Base-by-base conservation (phyloP, 2,113 vertebrate species). In the Naja naja region DNA sequence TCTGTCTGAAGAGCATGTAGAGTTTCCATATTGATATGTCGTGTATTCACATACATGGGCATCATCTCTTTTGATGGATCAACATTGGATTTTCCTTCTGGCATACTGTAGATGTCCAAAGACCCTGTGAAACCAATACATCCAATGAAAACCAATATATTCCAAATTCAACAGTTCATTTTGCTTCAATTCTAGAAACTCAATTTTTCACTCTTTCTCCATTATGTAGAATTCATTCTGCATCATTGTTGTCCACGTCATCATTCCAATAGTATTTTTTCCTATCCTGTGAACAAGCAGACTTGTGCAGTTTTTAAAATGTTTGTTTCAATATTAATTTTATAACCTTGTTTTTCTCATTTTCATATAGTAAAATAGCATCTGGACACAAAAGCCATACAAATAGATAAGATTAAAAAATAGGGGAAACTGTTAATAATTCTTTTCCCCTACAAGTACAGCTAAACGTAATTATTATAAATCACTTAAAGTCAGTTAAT, bases 21-120 rank as follows among this genome's bases (percentile, higher is more conserved):
- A 69, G 98, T 96, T 96, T 98, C 98, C 34, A 96, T 96, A 11
- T 99, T 98, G 20, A 99, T 98, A 91, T 98, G 97, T 95, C 98
- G 98, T 0, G 99, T 99, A 96, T 99, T 99, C 91, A 99, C 97
- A 0, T 99, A 99, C 0, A 97, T 98, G 69, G 99, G 98, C 93
- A 97, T 97, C 54, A 97, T 97, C 54, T 98, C 98, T 93, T 96
- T 97, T 9, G 60, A 9, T 53, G 98, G 95, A 12, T 93, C 94
- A 64, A 91, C 45, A 58, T 96, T 97, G 43, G 93, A 93, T 96
- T 98, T 99, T 86, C 97, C 97, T 95, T 99, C 99, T 0, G 98
- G 97, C 34, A 96, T 95, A 93, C 96, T 96, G 95, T 98, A 98
- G 92, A 98, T 97, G 93, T 99, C 99, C 96, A 98, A 96, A 39